phyloP scores from a whole-genome alignment of 2,797 vertebrate genomes.

The Myotis daubentonii region DNA sequence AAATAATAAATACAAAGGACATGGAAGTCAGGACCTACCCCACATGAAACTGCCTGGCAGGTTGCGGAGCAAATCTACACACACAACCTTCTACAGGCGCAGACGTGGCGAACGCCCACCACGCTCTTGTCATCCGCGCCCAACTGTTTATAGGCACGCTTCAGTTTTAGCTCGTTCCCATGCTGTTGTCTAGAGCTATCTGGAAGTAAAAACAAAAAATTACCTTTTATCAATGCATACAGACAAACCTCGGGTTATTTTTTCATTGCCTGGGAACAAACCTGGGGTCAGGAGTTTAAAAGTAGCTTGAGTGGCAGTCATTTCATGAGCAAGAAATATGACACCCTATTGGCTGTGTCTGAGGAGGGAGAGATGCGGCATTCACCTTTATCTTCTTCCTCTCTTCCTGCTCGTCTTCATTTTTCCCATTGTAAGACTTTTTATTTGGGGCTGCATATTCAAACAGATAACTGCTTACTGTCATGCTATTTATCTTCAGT shows the following conservation, averaged over 20 bases:
- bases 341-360: neutral
- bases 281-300: neutral
- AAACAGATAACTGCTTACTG: conserved; percentile 42
- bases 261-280: neutral
- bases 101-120: conserved; percentile 58
- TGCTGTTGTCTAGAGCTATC: conserved; percentile 77
- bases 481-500: conserved; percentile 36
- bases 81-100: conserved; percentile 73
- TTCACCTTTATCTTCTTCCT: neutral
- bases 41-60: conserved; percentile 65
- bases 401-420: neutral
- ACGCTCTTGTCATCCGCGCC: conserved; percentile 69
- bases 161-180: conserved; percentile 74
- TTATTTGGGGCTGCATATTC: conserved; percentile 36
- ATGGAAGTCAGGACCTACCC: conserved; percentile 70
- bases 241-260: neutral
- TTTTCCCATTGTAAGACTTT: conserved; percentile 7
- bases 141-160: conserved; percentile 79
- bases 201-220: conserved; percentile 71
- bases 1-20: conserved; percentile 75
- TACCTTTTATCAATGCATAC: neutral
- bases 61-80: conserved; percentile 79
- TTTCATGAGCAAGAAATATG: neutral
- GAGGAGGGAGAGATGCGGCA: neutral
- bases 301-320: neutral